These are phyloP conservation scores for Thereva unica DNA, from an alignment of 2,888 invertebrate genomes.

Conservation along the genomic window DNA sequence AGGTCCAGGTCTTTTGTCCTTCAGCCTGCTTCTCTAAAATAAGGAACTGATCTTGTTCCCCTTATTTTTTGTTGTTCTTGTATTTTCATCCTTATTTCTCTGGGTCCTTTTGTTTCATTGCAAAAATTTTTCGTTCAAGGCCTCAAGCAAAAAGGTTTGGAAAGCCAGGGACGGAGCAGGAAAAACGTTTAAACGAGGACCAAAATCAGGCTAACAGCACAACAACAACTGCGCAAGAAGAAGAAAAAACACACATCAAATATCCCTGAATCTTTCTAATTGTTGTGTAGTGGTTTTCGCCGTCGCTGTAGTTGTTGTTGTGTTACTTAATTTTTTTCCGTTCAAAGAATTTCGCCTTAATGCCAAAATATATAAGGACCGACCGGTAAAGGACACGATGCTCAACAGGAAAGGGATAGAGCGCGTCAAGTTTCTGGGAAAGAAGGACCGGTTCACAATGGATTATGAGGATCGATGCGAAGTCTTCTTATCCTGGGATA, in stretches of 20 bases:
- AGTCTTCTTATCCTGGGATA: too few species aligned
- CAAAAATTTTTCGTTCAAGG: slow-evolving; percentile 21
- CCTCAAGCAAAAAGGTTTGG: not conserved
- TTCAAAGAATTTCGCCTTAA: not conserved
- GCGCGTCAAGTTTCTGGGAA: slow-evolving; percentile 16
- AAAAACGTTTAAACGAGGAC: too few species aligned
- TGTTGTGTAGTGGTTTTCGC: not conserved
- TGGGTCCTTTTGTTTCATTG: slow-evolving; percentile 5
- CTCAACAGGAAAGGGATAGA: not conserved
- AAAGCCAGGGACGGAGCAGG: not conserved
- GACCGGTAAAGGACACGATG: not conserved
- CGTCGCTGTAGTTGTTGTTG: too few species aligned
- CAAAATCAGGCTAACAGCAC: not conserved
- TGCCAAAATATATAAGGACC: not conserved
- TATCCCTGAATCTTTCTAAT: slow-evolving; percentile 10
- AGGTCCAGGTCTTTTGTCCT: slow-evolving; percentile 1
- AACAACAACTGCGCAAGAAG: slow-evolving; percentile 4
- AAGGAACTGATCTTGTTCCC: slow-evolving; percentile 8
- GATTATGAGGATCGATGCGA: not conserved
- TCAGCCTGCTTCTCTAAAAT: slow-evolving; percentile 1
- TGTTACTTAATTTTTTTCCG: not conserved
- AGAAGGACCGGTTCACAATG: slow-evolving; percentile 13
- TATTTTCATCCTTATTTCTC: slow-evolving; percentile 7
- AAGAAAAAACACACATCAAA: slow-evolving; percentile 8
- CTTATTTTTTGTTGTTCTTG: not conserved